Evolutionary conservation across 1,140 invertebrate genomes (phyloP).

Genomic region (Myzus persicae): DNA sequence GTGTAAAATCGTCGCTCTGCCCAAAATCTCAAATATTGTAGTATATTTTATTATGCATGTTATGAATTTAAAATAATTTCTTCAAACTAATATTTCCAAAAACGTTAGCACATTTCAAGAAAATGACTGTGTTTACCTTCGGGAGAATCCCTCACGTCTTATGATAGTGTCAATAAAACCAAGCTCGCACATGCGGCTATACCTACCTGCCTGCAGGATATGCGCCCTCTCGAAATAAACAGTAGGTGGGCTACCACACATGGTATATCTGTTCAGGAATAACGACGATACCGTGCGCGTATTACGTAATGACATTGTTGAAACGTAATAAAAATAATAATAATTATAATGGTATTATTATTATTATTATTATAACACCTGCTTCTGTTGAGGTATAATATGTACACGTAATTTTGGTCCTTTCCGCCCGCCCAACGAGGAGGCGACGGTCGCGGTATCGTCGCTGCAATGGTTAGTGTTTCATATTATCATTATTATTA

Average conservation of each 20-base stretch:
- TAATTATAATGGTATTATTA: neutral
- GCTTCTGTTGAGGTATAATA: neutral
- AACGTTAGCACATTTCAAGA: no score
- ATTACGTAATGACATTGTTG: neutral
- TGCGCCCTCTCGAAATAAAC: no score
- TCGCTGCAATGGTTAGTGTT: neutral
- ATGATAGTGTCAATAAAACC: no score
- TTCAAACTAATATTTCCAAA: no score
- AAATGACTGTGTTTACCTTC: no score
- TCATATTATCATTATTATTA: conserved; percentile 9
- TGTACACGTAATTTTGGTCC: neutral
- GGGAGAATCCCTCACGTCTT: no score
- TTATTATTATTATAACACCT: neutral
- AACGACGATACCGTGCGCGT: neutral
- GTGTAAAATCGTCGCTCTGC: no score
- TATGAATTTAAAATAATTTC: no score
- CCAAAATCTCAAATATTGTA: no score
- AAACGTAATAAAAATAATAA: neutral
- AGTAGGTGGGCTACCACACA: neutral
- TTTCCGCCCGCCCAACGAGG: neutral
- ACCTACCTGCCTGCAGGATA: no score
- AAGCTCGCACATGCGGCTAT: no score
- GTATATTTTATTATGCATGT: no score
- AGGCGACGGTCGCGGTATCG: neutral
- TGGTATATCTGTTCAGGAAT: neutral